Percentiles rank a stretch among this genome's conserved stretches.
Conservation (phyloP, 2,797 vertebrate species). For the Dryobates pubescens region DNA sequence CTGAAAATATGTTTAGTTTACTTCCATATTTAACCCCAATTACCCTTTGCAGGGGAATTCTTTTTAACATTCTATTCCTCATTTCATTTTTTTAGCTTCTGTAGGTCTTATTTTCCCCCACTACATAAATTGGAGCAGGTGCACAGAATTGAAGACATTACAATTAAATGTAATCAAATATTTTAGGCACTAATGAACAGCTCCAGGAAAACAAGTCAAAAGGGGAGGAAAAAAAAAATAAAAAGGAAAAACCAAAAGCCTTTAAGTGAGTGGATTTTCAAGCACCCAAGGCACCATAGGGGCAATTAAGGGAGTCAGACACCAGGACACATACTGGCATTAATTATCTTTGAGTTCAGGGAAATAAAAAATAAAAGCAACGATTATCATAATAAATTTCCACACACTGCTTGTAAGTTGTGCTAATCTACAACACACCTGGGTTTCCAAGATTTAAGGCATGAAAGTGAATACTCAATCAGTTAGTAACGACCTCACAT, state of each 20-base stretch:
- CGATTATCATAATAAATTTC: constrained; percentile 86
- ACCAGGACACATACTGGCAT: constrained; percentile 84
- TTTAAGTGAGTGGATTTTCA: constrained; percentile 81
- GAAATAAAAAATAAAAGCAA: constrained; percentile 85
- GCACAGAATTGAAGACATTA: constrained; percentile 81
- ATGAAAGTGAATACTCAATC: constrained; percentile 65
- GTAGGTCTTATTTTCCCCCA: constrained; percentile 64
- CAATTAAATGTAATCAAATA: constrained; percentile 86
- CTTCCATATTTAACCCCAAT: constrained; percentile 81
- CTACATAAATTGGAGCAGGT: constrained; percentile 82
- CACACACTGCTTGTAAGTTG: constrained; percentile 79
- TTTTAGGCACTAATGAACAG: constrained; percentile 85
- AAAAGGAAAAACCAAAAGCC: background rate
- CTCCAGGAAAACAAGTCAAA: constrained; percentile 83
- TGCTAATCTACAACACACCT: constrained; percentile 81
- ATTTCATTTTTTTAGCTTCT: constrained; percentile 63
- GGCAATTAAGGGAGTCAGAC: constrained; percentile 84
- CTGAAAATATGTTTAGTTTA: constrained; percentile 72
- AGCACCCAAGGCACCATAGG: constrained; percentile 79
- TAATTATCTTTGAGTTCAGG: constrained; percentile 85
- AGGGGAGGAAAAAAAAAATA: background rate
- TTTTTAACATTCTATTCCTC: constrained; percentile 76
- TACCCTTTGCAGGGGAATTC: constrained; percentile 75
- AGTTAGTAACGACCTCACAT: constrained; percentile 48
- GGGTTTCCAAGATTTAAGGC: constrained; percentile 76